Evolutionary conservation across 2,888 invertebrate species (phyloP).

Genomic region (Ochlodes sylvanus): DNA sequence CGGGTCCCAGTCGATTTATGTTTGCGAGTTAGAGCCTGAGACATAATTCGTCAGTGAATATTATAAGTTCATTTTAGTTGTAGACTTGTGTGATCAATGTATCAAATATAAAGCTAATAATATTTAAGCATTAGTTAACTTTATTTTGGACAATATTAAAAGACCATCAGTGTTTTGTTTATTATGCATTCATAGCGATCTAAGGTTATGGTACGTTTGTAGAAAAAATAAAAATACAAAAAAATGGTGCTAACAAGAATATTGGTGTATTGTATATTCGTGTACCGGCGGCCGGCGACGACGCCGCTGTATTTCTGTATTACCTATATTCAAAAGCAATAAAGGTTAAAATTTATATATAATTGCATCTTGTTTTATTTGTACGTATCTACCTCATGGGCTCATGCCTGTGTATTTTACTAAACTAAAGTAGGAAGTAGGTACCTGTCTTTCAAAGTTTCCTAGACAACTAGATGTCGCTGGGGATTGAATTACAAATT

Average conservation of each 20-base stretch:
- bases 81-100: slow-evolving; percentile 66
- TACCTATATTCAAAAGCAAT: slow-evolving; percentile 71
- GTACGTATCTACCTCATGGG: neutral
- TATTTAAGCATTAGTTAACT: slow-evolving; percentile 59
- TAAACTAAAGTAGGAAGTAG: too few species aligned
- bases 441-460: too few species aligned
- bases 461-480: too few species aligned
- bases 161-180: slow-evolving; percentile 72
- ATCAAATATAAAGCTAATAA: slow-evolving; percentile 62
- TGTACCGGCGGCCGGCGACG: slow-evolving; percentile 71
- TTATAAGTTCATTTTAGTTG: slow-evolving; percentile 61
- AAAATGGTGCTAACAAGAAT: slow-evolving; percentile 82
- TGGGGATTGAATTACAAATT: too few species aligned
- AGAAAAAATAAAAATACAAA: slow-evolving; percentile 68
- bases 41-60: slow-evolving; percentile 54
- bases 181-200: slow-evolving; percentile 73
- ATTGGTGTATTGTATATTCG: slow-evolving; percentile 75
- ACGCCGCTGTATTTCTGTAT: slow-evolving; percentile 77
- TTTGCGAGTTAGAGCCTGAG: slow-evolving; percentile 45
- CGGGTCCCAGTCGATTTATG: slow-evolving; percentile 4
- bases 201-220: slow-evolving; percentile 79
- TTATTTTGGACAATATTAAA: slow-evolving; percentile 55
- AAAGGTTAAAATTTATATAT: slow-evolving; percentile 62
- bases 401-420: too few species aligned
- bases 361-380: slow-evolving; percentile 47